These are phyloP conservation scores for Kryptolebias ocellatus DNA, from an alignment of 2,797 vertebrate species.

Conservation along the genomic window DNA sequence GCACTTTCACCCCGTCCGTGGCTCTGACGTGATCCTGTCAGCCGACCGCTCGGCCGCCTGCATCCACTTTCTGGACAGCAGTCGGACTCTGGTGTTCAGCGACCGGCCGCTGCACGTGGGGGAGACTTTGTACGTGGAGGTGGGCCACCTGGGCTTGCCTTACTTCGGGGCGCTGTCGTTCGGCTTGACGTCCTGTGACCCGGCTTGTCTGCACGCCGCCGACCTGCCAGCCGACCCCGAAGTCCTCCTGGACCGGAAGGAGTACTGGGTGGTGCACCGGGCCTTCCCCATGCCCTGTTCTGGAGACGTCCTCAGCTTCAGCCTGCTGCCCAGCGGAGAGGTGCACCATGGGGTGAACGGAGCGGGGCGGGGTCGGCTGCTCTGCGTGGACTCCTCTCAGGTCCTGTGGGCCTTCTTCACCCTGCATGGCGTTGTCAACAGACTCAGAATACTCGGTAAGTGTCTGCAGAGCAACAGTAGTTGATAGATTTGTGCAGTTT, in stretches of 20 bases:
- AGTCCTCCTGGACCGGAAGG: constrained; percentile 94
- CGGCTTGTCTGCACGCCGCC: constrained; percentile 86
- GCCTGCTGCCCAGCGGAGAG: constrained; percentile 90
- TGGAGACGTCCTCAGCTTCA: constrained; percentile 94
- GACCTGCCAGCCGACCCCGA: constrained; percentile 95
- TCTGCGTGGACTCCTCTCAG: constrained; percentile 96
- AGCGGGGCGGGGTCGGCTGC: constrained; percentile 88
- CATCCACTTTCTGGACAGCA: constrained; percentile 93
- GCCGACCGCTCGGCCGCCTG: constrained; percentile 91
- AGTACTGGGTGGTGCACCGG: constrained; percentile 97
- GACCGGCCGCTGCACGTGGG: constrained; percentile 92
- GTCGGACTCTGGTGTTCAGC: constrained; percentile 92
- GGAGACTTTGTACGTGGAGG: constrained; percentile 94
- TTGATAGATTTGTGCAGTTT: too few relatives aligned
- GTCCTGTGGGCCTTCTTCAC: constrained; percentile 97
- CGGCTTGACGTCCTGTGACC: constrained; percentile 97
- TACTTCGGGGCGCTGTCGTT: constrained; percentile 92
- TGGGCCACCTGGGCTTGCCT: constrained; percentile 90
- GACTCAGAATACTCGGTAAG: constrained; percentile 94
- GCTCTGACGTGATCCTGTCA: constrained; percentile 91
- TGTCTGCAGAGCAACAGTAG: not conserved
- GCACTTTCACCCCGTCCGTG: constrained; percentile 92
- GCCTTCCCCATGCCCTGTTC: constrained; percentile 89
- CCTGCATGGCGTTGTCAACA: constrained; percentile 92
- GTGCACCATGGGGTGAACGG: constrained; percentile 94